Evolutionary conservation across 2,113 vertebrate species (phyloP).

Genomic region (Ictidomys tridecemlineatus): DNA sequence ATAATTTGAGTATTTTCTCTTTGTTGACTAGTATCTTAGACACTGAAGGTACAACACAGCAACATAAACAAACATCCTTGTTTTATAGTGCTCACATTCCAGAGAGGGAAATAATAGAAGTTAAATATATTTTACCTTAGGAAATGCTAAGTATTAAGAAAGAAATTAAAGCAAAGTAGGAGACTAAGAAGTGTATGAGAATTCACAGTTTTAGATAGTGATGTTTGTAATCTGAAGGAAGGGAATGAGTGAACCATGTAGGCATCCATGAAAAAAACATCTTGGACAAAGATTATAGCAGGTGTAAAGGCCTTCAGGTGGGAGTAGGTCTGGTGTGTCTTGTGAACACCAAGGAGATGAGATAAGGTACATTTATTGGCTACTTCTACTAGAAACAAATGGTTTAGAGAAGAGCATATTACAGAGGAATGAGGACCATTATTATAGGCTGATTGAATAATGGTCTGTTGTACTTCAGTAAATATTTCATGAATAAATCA

Average conservation of each 20-base stretch:
- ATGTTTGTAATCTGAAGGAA: not conserved
- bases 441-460: not conserved
- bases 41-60: not conserved
- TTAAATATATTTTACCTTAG: not conserved
- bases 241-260: not conserved
- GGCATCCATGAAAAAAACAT: not conserved
- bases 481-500: conserved; percentile 5
- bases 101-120: not conserved
- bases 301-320: not conserved
- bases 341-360: not conserved
- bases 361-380: not conserved
- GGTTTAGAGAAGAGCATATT: not conserved
- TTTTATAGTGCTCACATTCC: not conserved
- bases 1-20: not conserved
- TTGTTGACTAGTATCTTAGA: not conserved
- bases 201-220: not conserved
- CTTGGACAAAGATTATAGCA: not conserved
- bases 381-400: conserved; percentile 8
- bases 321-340: not conserved
- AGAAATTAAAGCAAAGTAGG: not conserved
- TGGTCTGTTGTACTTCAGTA: not conserved
- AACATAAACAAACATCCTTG: not conserved
- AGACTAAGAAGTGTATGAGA: not conserved
- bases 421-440: not conserved
- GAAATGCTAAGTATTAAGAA: not conserved